Evolutionary conservation across 1,140 invertebrate genomes (phyloP).

Genomic region (Drepana arcuata): DNA sequence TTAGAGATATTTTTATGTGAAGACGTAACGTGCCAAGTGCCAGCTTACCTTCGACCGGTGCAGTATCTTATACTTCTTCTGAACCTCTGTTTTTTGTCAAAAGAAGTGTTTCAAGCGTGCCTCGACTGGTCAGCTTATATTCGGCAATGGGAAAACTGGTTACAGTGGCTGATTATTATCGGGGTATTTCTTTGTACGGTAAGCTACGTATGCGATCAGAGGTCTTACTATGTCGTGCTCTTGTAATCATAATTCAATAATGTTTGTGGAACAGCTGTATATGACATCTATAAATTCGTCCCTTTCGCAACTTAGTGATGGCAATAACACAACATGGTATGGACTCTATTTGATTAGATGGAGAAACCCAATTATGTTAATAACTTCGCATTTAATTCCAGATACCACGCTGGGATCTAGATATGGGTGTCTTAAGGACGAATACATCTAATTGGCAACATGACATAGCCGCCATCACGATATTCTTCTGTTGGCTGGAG

Average conservation of each 20-base stretch:
- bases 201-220: too few relatives aligned
- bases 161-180: constrained; percentile 84
- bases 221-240: too few relatives aligned
- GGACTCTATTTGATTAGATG: too few relatives aligned
- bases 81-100: constrained; percentile 75
- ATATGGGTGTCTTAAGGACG: constrained; percentile 33
- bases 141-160: constrained; percentile 87
- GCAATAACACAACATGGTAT: too few relatives aligned
- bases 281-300: too few relatives aligned
- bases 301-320: too few relatives aligned
- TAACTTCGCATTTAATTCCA: too few relatives aligned
- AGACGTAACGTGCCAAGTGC: constrained; percentile 59
- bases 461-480: constrained; percentile 83
- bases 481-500: constrained; percentile 85
- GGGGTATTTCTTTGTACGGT: constrained; percentile 76
- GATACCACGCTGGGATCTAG: constrained; percentile 52
- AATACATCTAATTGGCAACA: constrained; percentile 79
- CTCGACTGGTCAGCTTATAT: constrained; percentile 80
- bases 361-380: too few relatives aligned
- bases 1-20: constrained; percentile 56
- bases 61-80: constrained; percentile 75
- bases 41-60: constrained; percentile 66
- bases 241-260: too few relatives aligned
- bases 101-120: constrained; percentile 80
- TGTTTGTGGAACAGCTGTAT: too few relatives aligned